phyloP scores from a whole-genome alignment of 1,140 invertebrate genomes.

The Megalopta genalis region DNA sequence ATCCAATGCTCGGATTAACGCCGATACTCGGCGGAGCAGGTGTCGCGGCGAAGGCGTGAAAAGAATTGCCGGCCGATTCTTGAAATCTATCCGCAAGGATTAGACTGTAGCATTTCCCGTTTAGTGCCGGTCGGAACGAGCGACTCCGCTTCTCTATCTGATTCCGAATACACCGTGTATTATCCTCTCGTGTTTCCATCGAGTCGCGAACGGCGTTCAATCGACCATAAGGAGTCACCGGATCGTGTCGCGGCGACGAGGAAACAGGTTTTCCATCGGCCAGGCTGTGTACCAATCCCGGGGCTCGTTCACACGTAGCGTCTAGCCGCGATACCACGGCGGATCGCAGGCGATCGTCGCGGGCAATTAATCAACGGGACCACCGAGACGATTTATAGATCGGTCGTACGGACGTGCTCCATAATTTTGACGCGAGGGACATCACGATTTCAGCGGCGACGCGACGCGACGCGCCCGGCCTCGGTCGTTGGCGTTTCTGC shows the following conservation, averaged over 20 bases:
- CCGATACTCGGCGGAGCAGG: too few species aligned
- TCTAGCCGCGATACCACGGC: slow-evolving; percentile 53
- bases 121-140: too few species aligned
- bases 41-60: too few species aligned
- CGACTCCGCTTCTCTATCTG: too few species aligned
- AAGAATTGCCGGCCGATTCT: too few species aligned
- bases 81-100: too few species aligned
- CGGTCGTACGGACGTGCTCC: slow-evolving; percentile 7
- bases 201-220: slow-evolving; percentile 28
- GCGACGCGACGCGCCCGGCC: too few species aligned
- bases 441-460: neutral
- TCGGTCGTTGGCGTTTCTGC: too few species aligned
- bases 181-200: slow-evolving; percentile 26
- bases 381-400: slow-evolving; percentile 48
- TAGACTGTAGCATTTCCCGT: too few species aligned
- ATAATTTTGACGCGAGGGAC: neutral
- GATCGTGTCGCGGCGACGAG: slow-evolving; percentile 46
- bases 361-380: slow-evolving; percentile 50
- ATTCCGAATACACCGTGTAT: neutral
- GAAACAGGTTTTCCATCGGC: slow-evolving; percentile 57
- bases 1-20: too few species aligned
- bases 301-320: slow-evolving; percentile 24
- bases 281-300: slow-evolving; percentile 27
- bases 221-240: slow-evolving; percentile 40
- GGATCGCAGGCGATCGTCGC: slow-evolving; percentile 29